Evolutionary conservation across 2,797 vertebrate genomes (phyloP), one percentile per base, ranked within the genome.

Genomic region (Danio albolineatus): DNA sequence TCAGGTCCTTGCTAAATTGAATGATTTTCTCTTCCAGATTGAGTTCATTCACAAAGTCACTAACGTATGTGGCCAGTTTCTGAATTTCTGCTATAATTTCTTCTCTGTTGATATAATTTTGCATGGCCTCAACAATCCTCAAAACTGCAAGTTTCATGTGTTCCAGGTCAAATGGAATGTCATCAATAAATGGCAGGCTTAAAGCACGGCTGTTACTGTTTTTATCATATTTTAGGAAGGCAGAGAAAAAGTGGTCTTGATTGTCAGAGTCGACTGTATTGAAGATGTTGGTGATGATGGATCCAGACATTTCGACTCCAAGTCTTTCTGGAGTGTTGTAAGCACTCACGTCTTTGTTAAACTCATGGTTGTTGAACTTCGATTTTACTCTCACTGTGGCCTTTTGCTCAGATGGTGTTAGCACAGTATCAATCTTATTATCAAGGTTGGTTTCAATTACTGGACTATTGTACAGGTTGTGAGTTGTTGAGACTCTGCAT

Each of bases 201-300:
- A 99, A 94, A 4, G 93, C 49, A 38, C 95, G 97, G 66, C 92
- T 88, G 6, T 97, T 89, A 83, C 92, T 91, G 82, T 92, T 98
- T 91, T 98, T 99, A 89, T 99, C 97, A 78, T 99, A 99, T 81
- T 96, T 97, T 19, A 98, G 79, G 86, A 93, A 94, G 64, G 94
- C 94, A 86, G 95, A 94, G 60, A 97, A 78, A 19, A 90, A 84
- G 73, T 96, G 96, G 86, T 98, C 95, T 86, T 98, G 95, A 83
- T 92, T 95, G 10, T 95, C 88, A 0, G 82, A 86, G 17, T 90
- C 12, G 0, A 77, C 85, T 60, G 38, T 77, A 59, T 91, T 92
- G 41, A 94, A 49, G 62, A 97, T 83, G 83, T 95, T 95, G 85
- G 93, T 95, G 70, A 95, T 80, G 43, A 94, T 86, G 80, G 81